Evolutionary conservation across 2,888 invertebrate species (phyloP).

Genomic region (Chorisops tibialis): DNA sequence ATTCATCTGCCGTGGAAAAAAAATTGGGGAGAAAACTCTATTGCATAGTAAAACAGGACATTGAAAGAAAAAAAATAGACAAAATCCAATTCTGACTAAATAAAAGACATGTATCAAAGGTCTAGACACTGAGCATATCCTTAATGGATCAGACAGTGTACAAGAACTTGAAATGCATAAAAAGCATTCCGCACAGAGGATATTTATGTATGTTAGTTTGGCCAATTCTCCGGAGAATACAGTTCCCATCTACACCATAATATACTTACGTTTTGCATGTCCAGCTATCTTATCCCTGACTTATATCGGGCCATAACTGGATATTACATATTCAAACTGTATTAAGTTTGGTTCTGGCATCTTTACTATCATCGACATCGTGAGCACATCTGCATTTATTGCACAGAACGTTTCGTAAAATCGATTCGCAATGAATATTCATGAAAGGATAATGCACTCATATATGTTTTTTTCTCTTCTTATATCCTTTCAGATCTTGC

Average conservation of each 20-base stretch:
- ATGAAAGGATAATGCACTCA: constrained; percentile 34
- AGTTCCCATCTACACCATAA: not conserved
- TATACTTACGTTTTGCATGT: constrained; percentile 23
- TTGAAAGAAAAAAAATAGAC: constrained; percentile 6
- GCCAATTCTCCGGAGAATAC: constrained; percentile 8
- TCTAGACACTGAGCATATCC: constrained; percentile 17
- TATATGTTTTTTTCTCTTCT: constrained; percentile 30
- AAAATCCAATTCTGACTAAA: constrained; percentile 17
- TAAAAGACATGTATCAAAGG: constrained; percentile 23
- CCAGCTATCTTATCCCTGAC: not conserved
- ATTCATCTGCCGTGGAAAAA: constrained; percentile 34
- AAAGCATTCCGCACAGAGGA: constrained; percentile 21
- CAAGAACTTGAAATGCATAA: constrained; percentile 20
- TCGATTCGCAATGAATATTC: constrained; percentile 34
- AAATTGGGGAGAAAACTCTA: constrained; percentile 14
- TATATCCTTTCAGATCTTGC: constrained; percentile 45
- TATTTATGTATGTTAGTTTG: constrained; percentile 13
- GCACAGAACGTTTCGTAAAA: too few species aligned
- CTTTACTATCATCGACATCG: too few species aligned
- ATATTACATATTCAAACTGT: too few species aligned
- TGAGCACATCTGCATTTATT: too few species aligned
- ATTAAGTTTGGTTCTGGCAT: too few species aligned
- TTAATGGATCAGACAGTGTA: constrained; percentile 12
- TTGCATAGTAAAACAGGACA: constrained; percentile 16
- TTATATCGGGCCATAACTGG: too few species aligned